These are phyloP conservation scores for Ctenicera cuprea DNA, from an alignment of 2,888 invertebrate species.

Conservation along the genomic window DNA sequence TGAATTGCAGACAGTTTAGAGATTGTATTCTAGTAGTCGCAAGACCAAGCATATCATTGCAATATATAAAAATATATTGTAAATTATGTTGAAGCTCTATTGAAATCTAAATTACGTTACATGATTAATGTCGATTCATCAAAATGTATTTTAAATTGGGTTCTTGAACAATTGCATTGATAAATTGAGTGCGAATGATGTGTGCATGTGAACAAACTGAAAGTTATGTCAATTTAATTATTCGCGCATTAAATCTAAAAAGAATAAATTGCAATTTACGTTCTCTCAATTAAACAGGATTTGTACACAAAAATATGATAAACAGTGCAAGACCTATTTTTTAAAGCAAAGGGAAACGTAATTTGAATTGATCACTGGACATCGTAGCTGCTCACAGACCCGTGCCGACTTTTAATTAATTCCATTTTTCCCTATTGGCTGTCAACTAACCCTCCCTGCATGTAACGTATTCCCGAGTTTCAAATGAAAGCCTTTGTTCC, in stretches of 20 bases:
- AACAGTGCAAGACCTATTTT: conserved; percentile 31
- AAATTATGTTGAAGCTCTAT: too few relatives aligned
- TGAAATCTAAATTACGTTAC: too few relatives aligned
- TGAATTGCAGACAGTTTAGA: too few relatives aligned
- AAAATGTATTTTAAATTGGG: too few relatives aligned
- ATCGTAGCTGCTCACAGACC: conserved; percentile 49
- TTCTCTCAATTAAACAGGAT: not conserved
- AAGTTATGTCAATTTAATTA: not conserved
- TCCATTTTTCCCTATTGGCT: conserved; percentile 53
- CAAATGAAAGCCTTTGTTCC: conserved; percentile 49
- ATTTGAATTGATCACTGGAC: conserved; percentile 52
- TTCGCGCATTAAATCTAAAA: not conserved
- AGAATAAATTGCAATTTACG: conserved; percentile 11
- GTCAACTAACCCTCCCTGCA: conserved; percentile 49
- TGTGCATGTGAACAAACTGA: not conserved
- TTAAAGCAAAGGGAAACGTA: conserved; percentile 46
- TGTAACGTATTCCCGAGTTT: conserved; percentile 44
- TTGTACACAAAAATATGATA: conserved; percentile 35
- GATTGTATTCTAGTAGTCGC: too few relatives aligned
- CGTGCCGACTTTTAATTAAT: conserved; percentile 51
- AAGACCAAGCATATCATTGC: too few relatives aligned
- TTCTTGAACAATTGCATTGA: too few relatives aligned
- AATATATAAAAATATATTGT: too few relatives aligned
- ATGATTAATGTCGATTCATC: too few relatives aligned
- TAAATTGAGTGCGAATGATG: too few relatives aligned